Percentiles rank a stretch among this genome's conserved stretches.
Conservation (phyloP, 2,888 invertebrate species). For the Cheilosia urbana region DNA sequence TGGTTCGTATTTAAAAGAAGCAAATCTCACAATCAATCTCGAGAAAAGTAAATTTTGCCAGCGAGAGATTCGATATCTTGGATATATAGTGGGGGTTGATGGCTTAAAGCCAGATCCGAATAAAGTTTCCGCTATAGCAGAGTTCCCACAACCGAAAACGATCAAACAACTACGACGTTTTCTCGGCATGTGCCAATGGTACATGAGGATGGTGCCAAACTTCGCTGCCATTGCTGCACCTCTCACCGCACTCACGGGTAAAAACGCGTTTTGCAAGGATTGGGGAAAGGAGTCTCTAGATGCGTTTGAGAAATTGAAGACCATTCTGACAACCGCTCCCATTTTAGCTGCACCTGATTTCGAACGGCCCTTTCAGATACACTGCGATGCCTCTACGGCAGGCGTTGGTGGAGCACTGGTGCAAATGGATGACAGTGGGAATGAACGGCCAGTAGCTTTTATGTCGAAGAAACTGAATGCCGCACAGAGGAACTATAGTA, state of each 20-base stretch:
- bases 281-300: neutral
- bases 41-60: constrained; percentile 7
- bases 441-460: no score
- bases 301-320: neutral
- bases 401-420: constrained; percentile 40
- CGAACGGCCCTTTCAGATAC: constrained; percentile 27
- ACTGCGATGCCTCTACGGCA: constrained; percentile 37
- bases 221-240: constrained; percentile 13
- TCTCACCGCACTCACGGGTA: neutral
- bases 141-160: constrained; percentile 10
- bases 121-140: neutral
- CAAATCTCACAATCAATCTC: neutral
- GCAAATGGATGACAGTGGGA: no score
- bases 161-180: neutral
- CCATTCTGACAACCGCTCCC: constrained; percentile 11
- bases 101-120: constrained; percentile 12
- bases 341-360: constrained; percentile 47
- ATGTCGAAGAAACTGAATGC: no score
- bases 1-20: neutral
- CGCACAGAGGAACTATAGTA: constrained; percentile 38
- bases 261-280: neutral
- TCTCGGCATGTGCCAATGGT: constrained; percentile 28
- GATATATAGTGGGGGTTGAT: constrained; percentile 34
- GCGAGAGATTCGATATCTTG: constrained; percentile 29
- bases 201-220: constrained; percentile 27